These are phyloP conservation scores for Pandion haliaetus DNA, from an alignment of 2,113 vertebrate genomes.

Conservation along the genomic window DNA sequence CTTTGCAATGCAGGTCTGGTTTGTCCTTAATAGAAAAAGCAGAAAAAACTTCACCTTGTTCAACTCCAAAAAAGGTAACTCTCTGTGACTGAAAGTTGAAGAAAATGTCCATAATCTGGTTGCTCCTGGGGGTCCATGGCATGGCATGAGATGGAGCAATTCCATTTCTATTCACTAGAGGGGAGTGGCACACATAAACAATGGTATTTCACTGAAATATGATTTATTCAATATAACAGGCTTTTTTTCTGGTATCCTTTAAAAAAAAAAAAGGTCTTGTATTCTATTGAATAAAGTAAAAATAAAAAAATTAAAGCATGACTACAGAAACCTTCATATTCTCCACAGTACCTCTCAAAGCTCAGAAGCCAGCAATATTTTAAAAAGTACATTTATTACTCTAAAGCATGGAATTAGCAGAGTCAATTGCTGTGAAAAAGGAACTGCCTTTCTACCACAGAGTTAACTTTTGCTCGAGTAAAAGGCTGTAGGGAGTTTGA, in stretches of 20 bases:
- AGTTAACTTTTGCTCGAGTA: background rate
- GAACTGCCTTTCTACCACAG: background rate
- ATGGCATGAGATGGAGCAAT: background rate
- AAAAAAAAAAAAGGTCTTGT: background rate
- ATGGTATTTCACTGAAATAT: background rate
- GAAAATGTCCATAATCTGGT: background rate
- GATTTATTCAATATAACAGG: background rate
- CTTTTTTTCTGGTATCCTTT: background rate
- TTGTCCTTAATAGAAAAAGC: background rate
- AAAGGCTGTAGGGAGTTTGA: background rate
- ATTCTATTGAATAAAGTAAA: background rate
- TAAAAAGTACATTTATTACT: background rate
- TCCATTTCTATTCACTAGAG: conserved; percentile 42
- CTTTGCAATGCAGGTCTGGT: background rate
- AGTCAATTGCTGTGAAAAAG: background rate
- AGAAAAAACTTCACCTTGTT: background rate
- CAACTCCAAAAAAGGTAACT: background rate
- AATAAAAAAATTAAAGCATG: background rate
- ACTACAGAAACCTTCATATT: background rate
- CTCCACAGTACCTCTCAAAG: background rate
- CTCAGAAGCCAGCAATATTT: background rate
- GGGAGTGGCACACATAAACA: background rate
- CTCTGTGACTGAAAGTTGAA: background rate
- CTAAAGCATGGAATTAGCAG: background rate
- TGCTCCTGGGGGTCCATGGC: background rate